These are phyloP conservation scores for Engystomops pustulosus DNA, from an alignment of 2,113 vertebrate genomes.

Conservation along the genomic window DNA sequence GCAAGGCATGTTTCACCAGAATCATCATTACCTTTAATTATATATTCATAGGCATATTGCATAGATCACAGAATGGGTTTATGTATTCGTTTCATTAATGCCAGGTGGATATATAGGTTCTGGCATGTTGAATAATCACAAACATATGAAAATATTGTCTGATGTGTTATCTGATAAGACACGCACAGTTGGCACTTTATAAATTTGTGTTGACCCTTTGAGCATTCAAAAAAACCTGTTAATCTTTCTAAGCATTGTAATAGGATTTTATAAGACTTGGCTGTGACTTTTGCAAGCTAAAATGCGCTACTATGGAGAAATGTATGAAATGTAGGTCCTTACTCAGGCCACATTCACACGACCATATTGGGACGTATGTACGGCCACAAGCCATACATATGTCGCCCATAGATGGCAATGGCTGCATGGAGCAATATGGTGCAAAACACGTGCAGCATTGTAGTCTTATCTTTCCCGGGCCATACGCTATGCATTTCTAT, in stretches of 20 bases:
- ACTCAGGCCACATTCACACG: no score
- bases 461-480: no score
- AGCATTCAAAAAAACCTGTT: background rate
- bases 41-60: background rate
- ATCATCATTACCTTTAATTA: conserved; percentile 36
- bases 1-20: conserved; percentile 11
- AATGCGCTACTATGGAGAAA: no score
- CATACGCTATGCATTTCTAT: no score
- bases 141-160: conserved; percentile 12
- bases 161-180: no score
- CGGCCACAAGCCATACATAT: no score
- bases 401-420: no score
- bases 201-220: background rate
- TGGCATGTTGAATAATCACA: background rate
- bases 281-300: background rate
- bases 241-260: background rate
- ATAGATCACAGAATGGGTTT: background rate
- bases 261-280: background rate
- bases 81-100: background rate
- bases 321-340: no score
- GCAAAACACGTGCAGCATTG: no score
- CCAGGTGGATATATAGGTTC: conserved; percentile 9
- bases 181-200: background rate
- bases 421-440: no score
- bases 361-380: no score